Conservation (phyloP, 2,797 vertebrate species). For the Mormyrus hasselquistii region DNA sequence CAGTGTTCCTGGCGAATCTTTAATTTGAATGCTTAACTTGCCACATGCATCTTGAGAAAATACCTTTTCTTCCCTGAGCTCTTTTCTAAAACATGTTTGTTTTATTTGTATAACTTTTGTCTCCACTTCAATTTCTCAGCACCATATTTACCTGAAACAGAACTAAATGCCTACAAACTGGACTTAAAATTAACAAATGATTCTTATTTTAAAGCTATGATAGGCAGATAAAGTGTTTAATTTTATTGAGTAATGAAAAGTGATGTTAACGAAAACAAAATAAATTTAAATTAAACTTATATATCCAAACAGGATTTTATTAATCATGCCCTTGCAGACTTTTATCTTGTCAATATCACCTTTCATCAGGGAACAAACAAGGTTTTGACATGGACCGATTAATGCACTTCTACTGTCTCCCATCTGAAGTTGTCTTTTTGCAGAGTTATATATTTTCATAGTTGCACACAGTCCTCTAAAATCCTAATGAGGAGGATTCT, state of each 20-base stretch:
- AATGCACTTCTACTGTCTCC: not conserved
- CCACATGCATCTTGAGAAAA: not conserved
- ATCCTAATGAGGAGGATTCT: not conserved
- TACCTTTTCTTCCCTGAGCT: not conserved
- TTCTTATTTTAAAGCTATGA: not conserved
- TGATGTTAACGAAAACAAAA: not conserved
- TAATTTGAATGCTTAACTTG: slow-evolving; percentile 46
- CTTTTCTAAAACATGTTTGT: not conserved
- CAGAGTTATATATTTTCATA: not conserved
- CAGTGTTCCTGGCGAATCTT: slow-evolving; percentile 48
- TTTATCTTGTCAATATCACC: not conserved
- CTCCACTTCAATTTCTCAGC: not conserved
- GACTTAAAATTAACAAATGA: not conserved
- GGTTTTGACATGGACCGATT: not conserved
- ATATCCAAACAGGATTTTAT: not conserved
- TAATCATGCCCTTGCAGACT: not conserved
- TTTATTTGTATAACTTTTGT: not conserved
- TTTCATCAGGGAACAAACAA: not conserved
- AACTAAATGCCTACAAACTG: not conserved
- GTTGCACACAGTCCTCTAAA: not conserved
- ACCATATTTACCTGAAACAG: not conserved
- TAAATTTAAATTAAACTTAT: not conserved
- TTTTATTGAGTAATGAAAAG: not conserved
- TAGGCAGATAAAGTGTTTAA: not conserved
- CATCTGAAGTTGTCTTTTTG: not conserved